Conservation (phyloP, 2,888 invertebrate species). For the Deilephila elpenor region DNA sequence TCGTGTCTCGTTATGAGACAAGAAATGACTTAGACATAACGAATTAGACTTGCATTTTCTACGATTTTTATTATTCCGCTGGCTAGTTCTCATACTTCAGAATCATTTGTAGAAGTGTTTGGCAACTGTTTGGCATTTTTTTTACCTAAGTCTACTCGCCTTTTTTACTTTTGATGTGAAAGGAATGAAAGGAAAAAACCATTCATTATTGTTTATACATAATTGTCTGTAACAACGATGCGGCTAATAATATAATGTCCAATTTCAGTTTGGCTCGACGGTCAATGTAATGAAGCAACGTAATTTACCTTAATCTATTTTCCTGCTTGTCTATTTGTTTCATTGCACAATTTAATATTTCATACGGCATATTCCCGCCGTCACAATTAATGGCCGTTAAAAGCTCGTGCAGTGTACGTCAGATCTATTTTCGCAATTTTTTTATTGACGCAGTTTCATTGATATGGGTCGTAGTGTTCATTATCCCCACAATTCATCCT, state of each 20-base stretch:
- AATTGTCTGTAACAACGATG: too few species aligned
- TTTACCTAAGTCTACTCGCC: neutral
- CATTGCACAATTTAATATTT: neutral
- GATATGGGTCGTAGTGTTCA: slow-evolving; percentile 42
- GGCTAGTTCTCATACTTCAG: slow-evolving; percentile 21
- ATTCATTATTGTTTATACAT: too few species aligned
- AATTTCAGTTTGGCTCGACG: too few species aligned
- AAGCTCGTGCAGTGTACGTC: slow-evolving; percentile 29
- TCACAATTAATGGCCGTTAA: slow-evolving; percentile 2
- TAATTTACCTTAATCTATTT: neutral
- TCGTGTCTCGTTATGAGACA: slow-evolving; percentile 25
- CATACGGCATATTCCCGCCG: slow-evolving; percentile 8
- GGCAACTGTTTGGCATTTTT: neutral
- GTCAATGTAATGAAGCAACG: too few species aligned
- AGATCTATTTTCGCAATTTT: slow-evolving; percentile 45
- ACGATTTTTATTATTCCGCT: neutral
- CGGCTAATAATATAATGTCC: too few species aligned
- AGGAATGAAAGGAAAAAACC: neutral
- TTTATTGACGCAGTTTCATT: slow-evolving; percentile 47
- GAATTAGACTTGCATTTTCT: neutral
- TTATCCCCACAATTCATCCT: slow-evolving; percentile 50
- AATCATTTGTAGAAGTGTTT: slow-evolving; percentile 3
- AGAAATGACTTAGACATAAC: slow-evolving; percentile 17
- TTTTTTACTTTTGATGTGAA: neutral
- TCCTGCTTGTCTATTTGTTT: neutral